Percentiles rank a stretch among this genome's conserved stretches.
Conservation (phyloP, 2,113 vertebrate species). For the Agelaius tricolor region DNA sequence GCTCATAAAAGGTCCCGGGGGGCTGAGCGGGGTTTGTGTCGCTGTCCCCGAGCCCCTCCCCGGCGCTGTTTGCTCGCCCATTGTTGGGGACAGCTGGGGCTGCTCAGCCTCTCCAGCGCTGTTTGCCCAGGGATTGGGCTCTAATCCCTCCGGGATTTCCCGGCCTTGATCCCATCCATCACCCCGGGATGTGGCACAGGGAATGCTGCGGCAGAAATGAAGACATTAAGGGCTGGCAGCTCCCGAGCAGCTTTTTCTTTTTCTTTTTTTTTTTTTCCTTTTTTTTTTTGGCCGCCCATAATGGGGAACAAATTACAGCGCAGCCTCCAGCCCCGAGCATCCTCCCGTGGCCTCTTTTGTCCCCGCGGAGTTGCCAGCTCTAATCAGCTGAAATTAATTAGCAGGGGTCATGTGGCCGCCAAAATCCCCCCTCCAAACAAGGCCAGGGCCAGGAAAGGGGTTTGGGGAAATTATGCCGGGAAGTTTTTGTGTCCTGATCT, state of each 20-base stretch:
- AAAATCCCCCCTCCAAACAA: not conserved
- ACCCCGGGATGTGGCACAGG: not conserved
- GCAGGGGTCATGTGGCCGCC: not conserved
- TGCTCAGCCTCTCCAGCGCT: conserved; percentile 71
- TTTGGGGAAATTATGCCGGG: not conserved
- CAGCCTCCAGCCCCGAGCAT: not conserved
- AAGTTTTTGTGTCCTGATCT: not conserved
- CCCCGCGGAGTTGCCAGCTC: not conserved
- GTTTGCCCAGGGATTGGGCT: conserved; percentile 79
- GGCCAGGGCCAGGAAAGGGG: not conserved
- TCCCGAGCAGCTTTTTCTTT: not conserved
- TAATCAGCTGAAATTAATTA: conserved; percentile 40
- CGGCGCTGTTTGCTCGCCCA: conserved; percentile 77
- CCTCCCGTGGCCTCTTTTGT: not conserved
- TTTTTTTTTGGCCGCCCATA: not conserved
- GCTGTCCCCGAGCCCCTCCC: not conserved
- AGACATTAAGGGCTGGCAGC: conserved; percentile 44
- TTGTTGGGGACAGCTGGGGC: conserved; percentile 81
- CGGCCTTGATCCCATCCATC: conserved; percentile 4
- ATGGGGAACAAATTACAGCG: conserved; percentile 42
- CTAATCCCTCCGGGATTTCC: conserved; percentile 76
- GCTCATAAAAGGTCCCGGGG: not conserved
- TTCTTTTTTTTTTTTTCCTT: not conserved
- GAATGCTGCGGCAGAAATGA: not conserved
- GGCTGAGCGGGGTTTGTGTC: not conserved